These are phyloP conservation scores for Electrophaes corylata DNA, from an alignment of 2,888 invertebrate genomes.

Conservation along the genomic window DNA sequence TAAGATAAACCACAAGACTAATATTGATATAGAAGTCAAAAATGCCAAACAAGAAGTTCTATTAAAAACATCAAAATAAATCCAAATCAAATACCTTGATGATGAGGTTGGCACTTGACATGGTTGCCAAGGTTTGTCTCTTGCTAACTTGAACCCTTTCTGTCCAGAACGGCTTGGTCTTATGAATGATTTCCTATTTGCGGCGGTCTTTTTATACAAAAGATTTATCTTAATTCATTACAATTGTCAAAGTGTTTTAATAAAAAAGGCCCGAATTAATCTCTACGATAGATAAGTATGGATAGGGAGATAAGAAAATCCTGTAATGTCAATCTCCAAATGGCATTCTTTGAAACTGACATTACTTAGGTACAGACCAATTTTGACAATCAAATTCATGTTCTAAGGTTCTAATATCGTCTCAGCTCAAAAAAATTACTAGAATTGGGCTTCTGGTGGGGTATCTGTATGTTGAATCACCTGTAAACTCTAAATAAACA, in stretches of 20 bases:
- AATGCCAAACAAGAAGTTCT: too few relatives aligned
- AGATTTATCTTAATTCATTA: slow-evolving; percentile 54
- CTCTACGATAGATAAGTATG: slow-evolving; percentile 45
- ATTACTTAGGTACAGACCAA: too few relatives aligned
- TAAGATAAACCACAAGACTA: background rate
- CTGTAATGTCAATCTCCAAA: too few relatives aligned
- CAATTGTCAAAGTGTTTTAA: slow-evolving; percentile 61
- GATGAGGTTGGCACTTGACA: slow-evolving; percentile 19
- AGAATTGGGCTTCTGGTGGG: too few relatives aligned
- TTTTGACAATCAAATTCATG: too few relatives aligned
- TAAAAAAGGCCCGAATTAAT: slow-evolving; percentile 57
- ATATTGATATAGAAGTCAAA: background rate
- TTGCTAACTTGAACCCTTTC: slow-evolving; percentile 12
- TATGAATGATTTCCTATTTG: slow-evolving; percentile 48
- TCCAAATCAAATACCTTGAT: slow-evolving; percentile 27
- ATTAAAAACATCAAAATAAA: too few relatives aligned
- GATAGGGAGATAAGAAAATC: slow-evolving; percentile 38
- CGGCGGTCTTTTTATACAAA: slow-evolving; percentile 64
- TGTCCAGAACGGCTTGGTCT: slow-evolving; percentile 27
- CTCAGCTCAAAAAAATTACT: too few relatives aligned
- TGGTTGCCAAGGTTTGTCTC: slow-evolving; percentile 1
- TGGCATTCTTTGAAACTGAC: too few relatives aligned
- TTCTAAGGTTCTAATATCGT: too few relatives aligned
- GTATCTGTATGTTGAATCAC: too few relatives aligned
- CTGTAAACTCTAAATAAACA: too few relatives aligned